phyloP scores from a whole-genome alignment of 2,113 vertebrate genomes.

The Thalassarche chlororhynchos region DNA sequence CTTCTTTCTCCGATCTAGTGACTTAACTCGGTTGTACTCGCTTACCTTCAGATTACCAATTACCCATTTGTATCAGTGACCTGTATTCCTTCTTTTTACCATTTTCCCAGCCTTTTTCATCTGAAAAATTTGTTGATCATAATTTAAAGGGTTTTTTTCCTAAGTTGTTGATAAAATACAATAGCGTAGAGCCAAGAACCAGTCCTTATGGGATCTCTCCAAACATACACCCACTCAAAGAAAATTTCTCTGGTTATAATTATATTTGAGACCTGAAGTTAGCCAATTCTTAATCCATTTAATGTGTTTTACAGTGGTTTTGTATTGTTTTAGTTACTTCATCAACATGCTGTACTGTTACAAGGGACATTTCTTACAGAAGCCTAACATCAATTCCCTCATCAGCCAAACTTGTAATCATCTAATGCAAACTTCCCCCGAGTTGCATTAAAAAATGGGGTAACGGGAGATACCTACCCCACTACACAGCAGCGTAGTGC shows the following conservation, averaged over 20 bases:
- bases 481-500: background rate
- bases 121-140: background rate
- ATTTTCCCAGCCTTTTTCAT: background rate
- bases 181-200: background rate
- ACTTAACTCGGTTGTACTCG: background rate
- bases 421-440: background rate
- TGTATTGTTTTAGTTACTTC: background rate
- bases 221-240: conserved; percentile 49
- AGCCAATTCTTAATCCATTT: conserved; percentile 29
- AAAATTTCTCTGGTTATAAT: conserved; percentile 38
- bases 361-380: conserved; percentile 16
- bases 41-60: background rate
- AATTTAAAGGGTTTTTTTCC: background rate
- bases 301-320: conserved; percentile 2
- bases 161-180: conserved; percentile 9
- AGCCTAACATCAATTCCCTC: background rate
- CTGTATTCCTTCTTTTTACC: background rate
- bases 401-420: background rate
- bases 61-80: background rate
- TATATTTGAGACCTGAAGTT: background rate
- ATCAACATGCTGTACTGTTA: background rate
- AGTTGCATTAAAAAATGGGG: background rate
- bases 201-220: background rate
- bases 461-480: background rate
- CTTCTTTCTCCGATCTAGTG: background rate